Evolutionary conservation across 53 echinoderm and acorn worm genomes (phyloP).

Genomic region (Patiria pectinifera): DNA sequence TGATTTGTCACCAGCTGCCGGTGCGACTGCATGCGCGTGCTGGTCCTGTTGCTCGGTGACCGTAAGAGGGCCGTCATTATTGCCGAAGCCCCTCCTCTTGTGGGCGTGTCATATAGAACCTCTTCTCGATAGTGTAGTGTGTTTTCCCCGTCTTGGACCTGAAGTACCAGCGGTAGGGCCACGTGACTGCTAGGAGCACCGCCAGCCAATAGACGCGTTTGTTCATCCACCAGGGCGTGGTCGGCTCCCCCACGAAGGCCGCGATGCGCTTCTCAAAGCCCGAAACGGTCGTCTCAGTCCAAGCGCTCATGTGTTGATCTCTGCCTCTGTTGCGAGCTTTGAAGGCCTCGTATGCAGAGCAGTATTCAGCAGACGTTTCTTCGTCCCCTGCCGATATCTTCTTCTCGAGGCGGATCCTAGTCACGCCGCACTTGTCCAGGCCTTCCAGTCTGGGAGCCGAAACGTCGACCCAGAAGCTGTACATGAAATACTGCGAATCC

Average conservation of each 20-base stretch:
- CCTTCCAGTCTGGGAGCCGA: constrained; percentile 28
- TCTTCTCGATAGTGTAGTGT: constrained; percentile 30
- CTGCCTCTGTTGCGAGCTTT: constrained; percentile 6
- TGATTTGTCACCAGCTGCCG: neutral
- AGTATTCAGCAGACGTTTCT: neutral
- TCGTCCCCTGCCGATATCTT: constrained; percentile 1
- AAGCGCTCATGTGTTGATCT: neutral
- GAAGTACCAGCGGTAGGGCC: constrained; percentile 56
- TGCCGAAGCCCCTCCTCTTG: neutral
- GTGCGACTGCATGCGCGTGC: neutral
- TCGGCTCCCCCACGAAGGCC: constrained; percentile 28
- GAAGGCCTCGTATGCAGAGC: neutral
- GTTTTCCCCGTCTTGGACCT: constrained; percentile 50
- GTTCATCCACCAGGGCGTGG: constrained; percentile 46
- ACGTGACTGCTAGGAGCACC: constrained; percentile 27
- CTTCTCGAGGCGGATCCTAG: constrained; percentile 32
- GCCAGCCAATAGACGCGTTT: neutral
- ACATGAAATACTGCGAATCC: neutral
- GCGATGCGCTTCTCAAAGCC: constrained; percentile 38
- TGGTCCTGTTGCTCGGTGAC: neutral
- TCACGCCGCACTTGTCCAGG: constrained; percentile 13
- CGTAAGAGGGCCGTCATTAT: neutral
- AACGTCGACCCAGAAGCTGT: constrained; percentile 37
- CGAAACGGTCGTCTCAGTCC: neutral
- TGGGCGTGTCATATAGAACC: constrained; percentile 25